phyloP scores from a whole-genome alignment of 2,113 vertebrate species.

The Rhagologus leucostigma region DNA sequence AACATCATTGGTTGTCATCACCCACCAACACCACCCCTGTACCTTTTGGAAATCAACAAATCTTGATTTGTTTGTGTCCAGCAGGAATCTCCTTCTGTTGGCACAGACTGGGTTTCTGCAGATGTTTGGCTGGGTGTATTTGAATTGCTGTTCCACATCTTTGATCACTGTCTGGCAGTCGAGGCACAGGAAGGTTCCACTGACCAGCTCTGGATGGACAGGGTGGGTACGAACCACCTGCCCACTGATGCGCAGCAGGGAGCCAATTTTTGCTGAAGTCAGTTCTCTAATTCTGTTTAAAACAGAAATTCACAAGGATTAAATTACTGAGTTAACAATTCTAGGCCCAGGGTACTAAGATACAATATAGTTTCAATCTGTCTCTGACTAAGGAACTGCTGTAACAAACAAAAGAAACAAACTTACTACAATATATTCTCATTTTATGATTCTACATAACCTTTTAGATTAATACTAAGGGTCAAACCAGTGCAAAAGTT shows the following conservation, averaged over 20 bases:
- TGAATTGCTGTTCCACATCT: constrained; percentile 96
- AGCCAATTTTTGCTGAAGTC: constrained; percentile 89
- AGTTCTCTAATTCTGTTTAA: constrained; percentile 89
- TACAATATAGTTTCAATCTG: not conserved
- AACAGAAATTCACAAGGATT: not conserved
- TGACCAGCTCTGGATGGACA: constrained; percentile 94
- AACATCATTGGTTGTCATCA: accelerated
- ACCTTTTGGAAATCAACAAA: constrained; percentile 99
- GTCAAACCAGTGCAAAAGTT: not conserved
- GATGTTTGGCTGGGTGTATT: constrained; percentile 94
- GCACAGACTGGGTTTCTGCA: constrained; percentile 96
- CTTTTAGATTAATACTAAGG: not conserved
- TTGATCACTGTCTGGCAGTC: constrained; percentile 94
- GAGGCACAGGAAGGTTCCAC: constrained; percentile 91
- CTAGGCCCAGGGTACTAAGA: not conserved
- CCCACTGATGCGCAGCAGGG: constrained; percentile 91
- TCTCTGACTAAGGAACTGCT: not conserved
- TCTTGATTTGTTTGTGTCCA: constrained; percentile 97
- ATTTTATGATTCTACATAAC: not conserved
- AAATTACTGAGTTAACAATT: not conserved
- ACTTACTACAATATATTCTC: not conserved
- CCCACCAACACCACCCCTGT: not conserved
- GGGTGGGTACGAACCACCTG: constrained; percentile 98
- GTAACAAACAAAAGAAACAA: not conserved
- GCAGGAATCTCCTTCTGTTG: constrained; percentile 92